phyloP scores from a whole-genome alignment of 2,797 vertebrate genomes.

The Pangasius larnaudii region DNA sequence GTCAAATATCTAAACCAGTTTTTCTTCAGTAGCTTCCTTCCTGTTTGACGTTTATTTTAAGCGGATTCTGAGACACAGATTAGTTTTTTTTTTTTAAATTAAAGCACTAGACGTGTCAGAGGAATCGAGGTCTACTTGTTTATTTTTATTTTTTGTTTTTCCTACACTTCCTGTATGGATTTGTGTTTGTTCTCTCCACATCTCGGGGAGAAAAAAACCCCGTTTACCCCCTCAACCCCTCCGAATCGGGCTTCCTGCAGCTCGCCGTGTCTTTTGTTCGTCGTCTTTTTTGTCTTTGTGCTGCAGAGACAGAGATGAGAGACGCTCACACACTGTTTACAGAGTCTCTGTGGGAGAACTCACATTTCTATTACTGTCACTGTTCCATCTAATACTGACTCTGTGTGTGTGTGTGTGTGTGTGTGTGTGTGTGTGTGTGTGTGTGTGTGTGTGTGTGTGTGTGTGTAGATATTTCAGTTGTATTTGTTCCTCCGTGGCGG shows the following conservation, averaged over 20 bases:
- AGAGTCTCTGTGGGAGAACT: slow-evolving; percentile 1
- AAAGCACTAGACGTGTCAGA: too few relatives aligned
- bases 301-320: neutral
- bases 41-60: neutral
- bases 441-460: slow-evolving; percentile 36
- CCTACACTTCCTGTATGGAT: neutral
- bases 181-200: neutral
- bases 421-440: slow-evolving; percentile 37
- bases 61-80: neutral
- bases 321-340: slow-evolving; percentile 17
- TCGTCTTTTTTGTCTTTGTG: neutral
- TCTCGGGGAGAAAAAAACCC: neutral
- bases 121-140: too few relatives aligned
- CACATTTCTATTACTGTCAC: slow-evolving; percentile 28
- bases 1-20: neutral
- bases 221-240: slow-evolving; percentile 7
- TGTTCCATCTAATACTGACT: slow-evolving; percentile 6
- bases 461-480: slow-evolving; percentile 16
- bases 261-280: neutral
- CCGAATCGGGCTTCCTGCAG: neutral
- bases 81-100: too few relatives aligned
- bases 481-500: neutral
- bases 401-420: slow-evolving; percentile 36
- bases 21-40: neutral
- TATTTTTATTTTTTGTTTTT: neutral